Evolutionary conservation across 2,797 vertebrate genomes (phyloP).

Genomic region (Cetoscarus ocellatus): DNA sequence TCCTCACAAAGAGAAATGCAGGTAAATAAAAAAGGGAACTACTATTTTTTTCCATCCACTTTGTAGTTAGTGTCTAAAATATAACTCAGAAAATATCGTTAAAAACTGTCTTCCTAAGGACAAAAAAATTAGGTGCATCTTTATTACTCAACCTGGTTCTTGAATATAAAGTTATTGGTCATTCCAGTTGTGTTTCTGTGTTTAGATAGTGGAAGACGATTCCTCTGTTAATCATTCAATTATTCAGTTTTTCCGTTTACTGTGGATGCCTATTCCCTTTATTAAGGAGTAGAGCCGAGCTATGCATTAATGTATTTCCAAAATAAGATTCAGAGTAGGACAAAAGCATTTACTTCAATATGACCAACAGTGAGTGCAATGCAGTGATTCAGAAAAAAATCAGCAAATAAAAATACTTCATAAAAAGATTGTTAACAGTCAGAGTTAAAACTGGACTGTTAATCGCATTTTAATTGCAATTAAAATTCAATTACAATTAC

Average conservation of each 20-base stretch:
- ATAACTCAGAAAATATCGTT: constrained; percentile 47
- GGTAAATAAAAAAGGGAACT: constrained; percentile 40
- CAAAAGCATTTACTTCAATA: too few relatives aligned
- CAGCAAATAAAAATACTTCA: too few relatives aligned
- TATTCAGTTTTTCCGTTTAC: constrained; percentile 36
- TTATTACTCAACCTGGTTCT: constrained; percentile 42
- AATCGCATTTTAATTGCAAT: too few relatives aligned
- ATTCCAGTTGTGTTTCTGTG: constrained; percentile 37
- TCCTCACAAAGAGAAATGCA: constrained; percentile 55
- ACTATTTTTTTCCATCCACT: constrained; percentile 45
- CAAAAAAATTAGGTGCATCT: constrained; percentile 43
- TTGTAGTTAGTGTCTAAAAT: constrained; percentile 62
- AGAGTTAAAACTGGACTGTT: too few relatives aligned
- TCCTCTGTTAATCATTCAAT: constrained; percentile 26
- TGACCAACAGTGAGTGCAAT: too few relatives aligned
- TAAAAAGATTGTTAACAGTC: too few relatives aligned
- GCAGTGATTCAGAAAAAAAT: too few relatives aligned
- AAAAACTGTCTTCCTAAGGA: constrained; percentile 48
- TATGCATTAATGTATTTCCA: too few relatives aligned
- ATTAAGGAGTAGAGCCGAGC: background rate
- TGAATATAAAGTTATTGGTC: constrained; percentile 24
- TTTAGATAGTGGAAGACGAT: constrained; percentile 22
- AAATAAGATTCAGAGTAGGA: too few relatives aligned
- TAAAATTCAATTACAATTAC: too few relatives aligned
- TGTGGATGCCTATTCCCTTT: constrained; percentile 22